Evolutionary conservation across 2,888 invertebrate species (phyloP).

Genomic region (Odiellus spinosus): DNA sequence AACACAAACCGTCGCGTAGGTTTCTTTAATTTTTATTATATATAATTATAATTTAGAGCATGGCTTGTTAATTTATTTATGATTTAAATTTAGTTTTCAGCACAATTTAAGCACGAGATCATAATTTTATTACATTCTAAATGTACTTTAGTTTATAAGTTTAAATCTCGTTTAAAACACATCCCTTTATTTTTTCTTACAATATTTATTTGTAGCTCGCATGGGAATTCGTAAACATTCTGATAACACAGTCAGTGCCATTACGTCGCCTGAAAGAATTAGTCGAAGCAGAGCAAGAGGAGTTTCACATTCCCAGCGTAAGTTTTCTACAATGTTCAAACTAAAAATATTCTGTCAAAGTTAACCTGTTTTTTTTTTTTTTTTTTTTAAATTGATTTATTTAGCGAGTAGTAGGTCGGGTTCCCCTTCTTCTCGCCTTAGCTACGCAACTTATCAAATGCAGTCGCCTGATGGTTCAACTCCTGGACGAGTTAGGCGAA

Average conservation of each 20-base stretch:
- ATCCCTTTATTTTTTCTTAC: no score
- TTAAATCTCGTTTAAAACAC: no score
- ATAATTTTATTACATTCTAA: slow-evolving; percentile 12
- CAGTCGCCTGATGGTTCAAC: slow-evolving; percentile 18
- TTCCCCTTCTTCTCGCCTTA: slow-evolving; percentile 73
- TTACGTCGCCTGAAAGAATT: slow-evolving; percentile 42
- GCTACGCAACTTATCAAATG: slow-evolving; percentile 45
- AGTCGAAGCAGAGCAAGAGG: slow-evolving; percentile 43
- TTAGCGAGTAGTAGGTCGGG: slow-evolving; percentile 81
- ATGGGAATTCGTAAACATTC: slow-evolving; percentile 7
- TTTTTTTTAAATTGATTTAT: slow-evolving; percentile 17
- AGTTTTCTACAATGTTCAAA: no score
- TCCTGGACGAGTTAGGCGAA: slow-evolving; percentile 20
- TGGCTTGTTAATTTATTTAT: no score
- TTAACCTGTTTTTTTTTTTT: slow-evolving; percentile 8
- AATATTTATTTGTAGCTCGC: slow-evolving; percentile 8
- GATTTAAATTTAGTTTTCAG: background rate
- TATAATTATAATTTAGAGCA: background rate
- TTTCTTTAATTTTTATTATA: background rate
- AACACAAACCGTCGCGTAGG: no score
- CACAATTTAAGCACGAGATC: background rate
- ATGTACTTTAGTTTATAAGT: slow-evolving; percentile 5
- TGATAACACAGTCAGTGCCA: slow-evolving; percentile 23
- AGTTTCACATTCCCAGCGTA: slow-evolving; percentile 84
- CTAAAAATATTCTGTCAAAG: no score